Evolutionary conservation across 2,888 invertebrate genomes (phyloP), one percentile per base, ranked within the genome.

Genomic region (Cephalotes varians): DNA sequence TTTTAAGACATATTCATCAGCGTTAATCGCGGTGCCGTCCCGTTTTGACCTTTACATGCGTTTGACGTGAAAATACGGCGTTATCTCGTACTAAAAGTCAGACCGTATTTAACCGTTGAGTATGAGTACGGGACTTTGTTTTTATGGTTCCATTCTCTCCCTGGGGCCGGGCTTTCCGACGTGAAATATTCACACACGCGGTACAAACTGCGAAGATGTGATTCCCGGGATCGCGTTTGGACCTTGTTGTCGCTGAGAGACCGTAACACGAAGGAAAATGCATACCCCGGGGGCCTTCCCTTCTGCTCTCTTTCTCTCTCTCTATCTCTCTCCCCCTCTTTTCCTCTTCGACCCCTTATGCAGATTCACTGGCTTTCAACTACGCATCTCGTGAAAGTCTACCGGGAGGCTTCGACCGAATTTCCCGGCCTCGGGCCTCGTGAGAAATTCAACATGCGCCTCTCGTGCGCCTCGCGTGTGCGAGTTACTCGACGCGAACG

Each of bases 361-460:
- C 56, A 67, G 40, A 77, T 77, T 25, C 56, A 40, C 21, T 34
- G 44, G 34, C 56, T 79, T 79, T 79, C 69, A 56, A 4, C 40
- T 44, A 34, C 56, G 77, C 69, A 69, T 56, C 56, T 58, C 56
- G 56, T 34, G 69, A 79, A 77, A 56, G 69, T 58, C 77, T 79
- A 44, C 31, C 56, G 69, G 44, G 56, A 58, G 44, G 18, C n/a
- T 54, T 40, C 65, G 54, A 34, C 69, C 56, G 56, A 79, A 79
- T 56, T 79, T 79, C 2, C 44, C 69, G 44, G n/a, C n/a, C 64
- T 64, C 51, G n/a, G 49, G 56, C 56, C 77, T 67, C 77, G 77
- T 67, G 69, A 79, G 77, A 79, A 79, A 79, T 79, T 79, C 44
- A 79, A 69, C 77, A 18, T 56, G 67, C 40, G 40, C 31, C 62